These are phyloP conservation scores for Myotis vivesi DNA, from an alignment of 2,797 vertebrate species.

Conservation along the genomic window DNA sequence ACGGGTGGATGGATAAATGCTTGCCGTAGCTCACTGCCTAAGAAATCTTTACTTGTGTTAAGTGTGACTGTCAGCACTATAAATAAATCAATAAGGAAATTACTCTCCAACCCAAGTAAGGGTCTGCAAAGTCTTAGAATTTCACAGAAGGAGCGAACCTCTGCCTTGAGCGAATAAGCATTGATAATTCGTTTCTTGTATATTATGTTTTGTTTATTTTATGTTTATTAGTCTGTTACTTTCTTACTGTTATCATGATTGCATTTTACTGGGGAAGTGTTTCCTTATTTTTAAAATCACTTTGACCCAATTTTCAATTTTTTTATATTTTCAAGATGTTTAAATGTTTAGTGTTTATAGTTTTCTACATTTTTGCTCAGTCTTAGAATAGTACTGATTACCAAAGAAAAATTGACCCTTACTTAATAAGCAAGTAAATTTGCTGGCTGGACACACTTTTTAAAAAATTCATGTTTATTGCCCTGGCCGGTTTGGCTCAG, in stretches of 20 bases:
- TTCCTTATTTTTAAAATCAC: not conserved
- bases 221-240: not conserved
- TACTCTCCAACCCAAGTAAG: not conserved
- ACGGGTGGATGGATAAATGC: not conserved
- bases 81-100: slow-evolving; percentile 21
- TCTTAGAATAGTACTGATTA: not conserved
- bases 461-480: slow-evolving; percentile 41
- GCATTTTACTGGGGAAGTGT: not conserved
- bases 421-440: slow-evolving; percentile 18
- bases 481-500: too few species aligned
- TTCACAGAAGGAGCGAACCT: not conserved
- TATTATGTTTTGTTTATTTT: slow-evolving; percentile 10
- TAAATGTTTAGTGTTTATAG: slow-evolving; percentile 31
- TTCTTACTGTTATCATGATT: not conserved
- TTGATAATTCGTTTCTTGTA: not conserved
- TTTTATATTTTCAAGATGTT: slow-evolving; percentile 9
- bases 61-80: not conserved
- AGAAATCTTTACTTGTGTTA: not conserved
- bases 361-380: slow-evolving; percentile 32
- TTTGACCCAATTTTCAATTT: not conserved
- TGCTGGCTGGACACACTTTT: not conserved
- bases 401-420: not conserved
- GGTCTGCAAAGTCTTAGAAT: not conserved
- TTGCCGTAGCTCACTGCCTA: not conserved
- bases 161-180: not conserved